A percentile compares a stretch with the other conserved stretches of the same genome.
These are phyloP conservation scores for Heliangelus exortis DNA, from an alignment of 2,797 vertebrate species.

Conservation along the genomic window DNA sequence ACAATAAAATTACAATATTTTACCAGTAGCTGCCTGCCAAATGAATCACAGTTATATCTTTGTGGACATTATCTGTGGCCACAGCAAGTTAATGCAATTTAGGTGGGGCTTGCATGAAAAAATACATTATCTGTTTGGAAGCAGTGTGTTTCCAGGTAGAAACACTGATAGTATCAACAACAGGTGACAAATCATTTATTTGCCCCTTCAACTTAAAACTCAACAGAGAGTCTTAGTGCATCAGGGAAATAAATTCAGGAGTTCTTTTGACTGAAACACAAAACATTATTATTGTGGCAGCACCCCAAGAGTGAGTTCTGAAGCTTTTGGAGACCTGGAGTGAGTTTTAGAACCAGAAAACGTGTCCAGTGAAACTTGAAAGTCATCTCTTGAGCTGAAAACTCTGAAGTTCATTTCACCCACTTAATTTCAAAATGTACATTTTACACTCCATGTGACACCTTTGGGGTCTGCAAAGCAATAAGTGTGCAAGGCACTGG, in stretches of 20 bases:
- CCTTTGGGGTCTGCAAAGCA: not conserved
- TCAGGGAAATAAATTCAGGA: not conserved
- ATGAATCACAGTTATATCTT: not conserved
- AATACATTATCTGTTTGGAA: not conserved
- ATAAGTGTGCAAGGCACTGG: not conserved
- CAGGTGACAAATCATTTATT: not conserved
- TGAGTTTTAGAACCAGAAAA: not conserved
- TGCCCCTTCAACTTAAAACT: not conserved
- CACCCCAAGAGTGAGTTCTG: not conserved
- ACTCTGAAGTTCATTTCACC: not conserved
- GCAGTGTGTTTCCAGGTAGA: not conserved
- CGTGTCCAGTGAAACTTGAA: not conserved
- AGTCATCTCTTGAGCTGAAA: not conserved
- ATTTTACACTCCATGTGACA: not conserved
- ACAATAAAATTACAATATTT: not conserved
- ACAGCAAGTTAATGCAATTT: not conserved
- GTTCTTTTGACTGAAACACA: not conserved
- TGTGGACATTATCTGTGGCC: not conserved
- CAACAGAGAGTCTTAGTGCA: not conserved
- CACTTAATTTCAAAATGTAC: no score
- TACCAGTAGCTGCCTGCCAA: not conserved
- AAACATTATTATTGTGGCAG: not conserved
- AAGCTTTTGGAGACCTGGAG: not conserved
- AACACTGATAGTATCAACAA: not conserved
- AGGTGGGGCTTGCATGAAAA: not conserved